Conservation (phyloP, 2,888 invertebrate genomes). For the Lypha dubia region DNA sequence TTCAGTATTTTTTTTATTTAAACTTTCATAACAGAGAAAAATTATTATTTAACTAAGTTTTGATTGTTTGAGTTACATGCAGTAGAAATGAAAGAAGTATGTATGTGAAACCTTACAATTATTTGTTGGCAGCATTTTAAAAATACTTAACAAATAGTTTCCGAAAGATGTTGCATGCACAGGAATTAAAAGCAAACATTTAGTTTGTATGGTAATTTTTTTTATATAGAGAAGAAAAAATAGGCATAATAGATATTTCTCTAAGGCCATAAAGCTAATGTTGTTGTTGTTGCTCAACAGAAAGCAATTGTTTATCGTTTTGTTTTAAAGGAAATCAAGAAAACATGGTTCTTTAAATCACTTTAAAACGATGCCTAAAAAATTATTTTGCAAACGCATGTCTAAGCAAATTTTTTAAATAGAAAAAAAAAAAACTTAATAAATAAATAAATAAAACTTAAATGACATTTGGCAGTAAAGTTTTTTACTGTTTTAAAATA, state of each 20-base stretch:
- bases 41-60: constrained; percentile 71
- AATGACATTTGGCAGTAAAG: not conserved
- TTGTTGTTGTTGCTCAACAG: not conserved
- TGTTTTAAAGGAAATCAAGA: not conserved
- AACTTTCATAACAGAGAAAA: constrained; percentile 54
- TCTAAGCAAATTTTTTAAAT: constrained; percentile 28
- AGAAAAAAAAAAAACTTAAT: not conserved
- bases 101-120: constrained; percentile 48
- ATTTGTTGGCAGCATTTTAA: constrained; percentile 31
- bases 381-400: constrained; percentile 47
- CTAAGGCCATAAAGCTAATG: constrained; percentile 30
- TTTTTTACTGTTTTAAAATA: not conserved
- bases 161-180: constrained; percentile 47
- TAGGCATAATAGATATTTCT: constrained; percentile 23
- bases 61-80: constrained; percentile 66
- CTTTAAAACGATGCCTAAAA: constrained; percentile 31
- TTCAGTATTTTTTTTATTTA: constrained; percentile 28
- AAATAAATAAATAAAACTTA: not conserved
- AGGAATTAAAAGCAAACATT: not conserved
- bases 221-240: constrained; percentile 9
- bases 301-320: constrained; percentile 35
- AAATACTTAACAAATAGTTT: not conserved
- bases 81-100: constrained; percentile 8
- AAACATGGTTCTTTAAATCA: constrained; percentile 5
- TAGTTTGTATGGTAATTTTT: constrained; percentile 42